Evolutionary conservation across 1,140 invertebrate species (phyloP).

Genomic region (Pseudomyrmex pallidus): DNA sequence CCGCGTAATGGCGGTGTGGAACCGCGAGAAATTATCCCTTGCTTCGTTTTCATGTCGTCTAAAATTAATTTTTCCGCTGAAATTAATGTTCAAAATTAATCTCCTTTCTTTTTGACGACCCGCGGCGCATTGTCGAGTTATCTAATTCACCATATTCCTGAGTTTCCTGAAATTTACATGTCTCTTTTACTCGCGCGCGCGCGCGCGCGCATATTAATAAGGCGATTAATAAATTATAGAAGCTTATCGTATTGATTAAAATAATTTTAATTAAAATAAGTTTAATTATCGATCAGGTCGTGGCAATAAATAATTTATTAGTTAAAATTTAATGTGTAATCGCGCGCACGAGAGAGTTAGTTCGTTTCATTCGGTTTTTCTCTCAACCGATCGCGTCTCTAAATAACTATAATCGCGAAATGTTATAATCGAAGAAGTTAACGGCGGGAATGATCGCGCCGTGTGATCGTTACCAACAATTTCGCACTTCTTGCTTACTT

Average conservation of each 20-base stretch:
- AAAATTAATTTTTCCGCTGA: slow-evolving; percentile 52
- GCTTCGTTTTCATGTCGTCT: slow-evolving; percentile 23
- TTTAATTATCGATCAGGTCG: background rate
- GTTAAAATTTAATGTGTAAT: too few relatives aligned
- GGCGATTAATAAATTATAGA: background rate
- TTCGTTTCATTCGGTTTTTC: background rate
- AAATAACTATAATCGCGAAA: background rate
- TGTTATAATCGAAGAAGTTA: slow-evolving; percentile 28
- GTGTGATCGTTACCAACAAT: slow-evolving; percentile 32
- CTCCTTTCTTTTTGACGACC: slow-evolving; percentile 36
- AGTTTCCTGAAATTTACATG: too few relatives aligned
- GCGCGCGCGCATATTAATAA: too few relatives aligned
- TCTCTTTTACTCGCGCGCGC: too few relatives aligned
- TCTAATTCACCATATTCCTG: background rate
- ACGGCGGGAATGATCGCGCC: background rate
- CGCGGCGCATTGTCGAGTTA: slow-evolving; percentile 25
- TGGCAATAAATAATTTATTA: background rate
- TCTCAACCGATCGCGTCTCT: background rate
- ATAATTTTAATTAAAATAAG: background rate
- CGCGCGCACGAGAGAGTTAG: background rate
- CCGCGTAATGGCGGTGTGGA: slow-evolving; percentile 57
- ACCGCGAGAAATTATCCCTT: slow-evolving; percentile 54
- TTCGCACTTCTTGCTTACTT: slow-evolving; percentile 33
- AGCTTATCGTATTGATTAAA: background rate
- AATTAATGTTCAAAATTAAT: slow-evolving; percentile 56